A percentile compares a stretch with the other conserved stretches of the same genome.
phyloP scores from a whole-genome alignment of 1,140 invertebrate genomes.

The Ericerus pela region DNA sequence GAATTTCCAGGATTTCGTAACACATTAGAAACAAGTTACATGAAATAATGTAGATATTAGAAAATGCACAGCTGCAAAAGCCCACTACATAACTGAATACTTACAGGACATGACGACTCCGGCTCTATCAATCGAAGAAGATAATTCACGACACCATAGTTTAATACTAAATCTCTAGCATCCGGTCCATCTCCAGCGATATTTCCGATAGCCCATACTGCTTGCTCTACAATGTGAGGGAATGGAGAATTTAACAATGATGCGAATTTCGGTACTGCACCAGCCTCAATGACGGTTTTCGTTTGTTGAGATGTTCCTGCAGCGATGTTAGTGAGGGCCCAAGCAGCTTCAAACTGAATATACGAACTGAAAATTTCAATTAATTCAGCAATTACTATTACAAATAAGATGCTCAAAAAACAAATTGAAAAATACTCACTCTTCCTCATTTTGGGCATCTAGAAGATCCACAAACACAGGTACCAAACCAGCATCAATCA shows the following conservation, averaged over 20 bases:
- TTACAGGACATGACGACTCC: constrained; percentile 23
- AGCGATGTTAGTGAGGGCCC: constrained; percentile 97
- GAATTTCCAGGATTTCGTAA: background rate
- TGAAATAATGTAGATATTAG: background rate
- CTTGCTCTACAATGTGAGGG: constrained; percentile 79
- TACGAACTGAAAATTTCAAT: constrained; percentile 55
- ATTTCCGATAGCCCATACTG: constrained; percentile 95
- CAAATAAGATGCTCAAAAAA: no score
- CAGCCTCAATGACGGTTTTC: constrained; percentile 48
- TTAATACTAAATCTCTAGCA: constrained; percentile 59
- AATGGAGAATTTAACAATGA: constrained; percentile 53
- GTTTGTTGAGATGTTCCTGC: constrained; percentile 55
- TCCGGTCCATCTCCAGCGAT: constrained; percentile 79
- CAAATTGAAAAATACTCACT: constrained; percentile 4
- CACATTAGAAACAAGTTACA: background rate
- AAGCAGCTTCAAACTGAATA: constrained; percentile 93
- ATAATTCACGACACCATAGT: constrained; percentile 42
- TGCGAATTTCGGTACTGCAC: constrained; percentile 76
- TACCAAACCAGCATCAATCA: constrained; percentile 76
- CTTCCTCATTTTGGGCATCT: constrained; percentile 6
- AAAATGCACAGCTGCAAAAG: background rate
- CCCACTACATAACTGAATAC: no score
- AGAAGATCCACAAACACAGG: constrained; percentile 63
- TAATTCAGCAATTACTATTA: constrained; percentile 9
- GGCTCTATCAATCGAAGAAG: constrained; percentile 49